phyloP scores from a whole-genome alignment of 2,797 vertebrate species.

The Smutsia gigantea region DNA sequence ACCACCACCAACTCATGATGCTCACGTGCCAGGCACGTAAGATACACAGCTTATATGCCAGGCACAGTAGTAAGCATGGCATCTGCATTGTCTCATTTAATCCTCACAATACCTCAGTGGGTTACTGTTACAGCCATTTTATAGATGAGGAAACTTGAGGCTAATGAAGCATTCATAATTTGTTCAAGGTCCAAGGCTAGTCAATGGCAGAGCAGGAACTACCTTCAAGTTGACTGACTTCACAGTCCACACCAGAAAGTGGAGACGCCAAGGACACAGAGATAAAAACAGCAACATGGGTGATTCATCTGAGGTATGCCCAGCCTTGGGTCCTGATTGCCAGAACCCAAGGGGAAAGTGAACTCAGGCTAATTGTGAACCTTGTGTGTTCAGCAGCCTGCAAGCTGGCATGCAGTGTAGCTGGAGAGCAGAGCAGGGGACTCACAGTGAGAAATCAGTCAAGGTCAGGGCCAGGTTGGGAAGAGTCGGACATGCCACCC shows the following conservation, averaged over 20 bases:
- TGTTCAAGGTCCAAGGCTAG: background rate
- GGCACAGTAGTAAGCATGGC: background rate
- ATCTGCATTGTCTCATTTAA: background rate
- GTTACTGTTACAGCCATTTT: background rate
- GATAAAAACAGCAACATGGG: background rate
- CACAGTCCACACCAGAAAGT: background rate
- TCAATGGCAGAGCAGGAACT: background rate
- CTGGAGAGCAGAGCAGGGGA: background rate
- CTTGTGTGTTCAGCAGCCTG: background rate
- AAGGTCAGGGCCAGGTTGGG: background rate
- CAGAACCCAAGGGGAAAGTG: background rate
- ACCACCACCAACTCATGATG: background rate
- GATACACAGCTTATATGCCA: too few relatives aligned
- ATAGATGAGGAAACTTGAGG: background rate
- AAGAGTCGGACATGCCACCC: background rate
- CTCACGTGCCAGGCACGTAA: background rate
- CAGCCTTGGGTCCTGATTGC: background rate
- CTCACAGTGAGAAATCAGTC: background rate
- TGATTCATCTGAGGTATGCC: too few relatives aligned
- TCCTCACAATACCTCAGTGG: background rate
- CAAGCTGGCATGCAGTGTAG: background rate
- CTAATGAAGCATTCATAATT: background rate
- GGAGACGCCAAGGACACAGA: fast-evolving
- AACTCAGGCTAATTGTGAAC: background rate
- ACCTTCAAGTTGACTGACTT: background rate